phyloP scores from a whole-genome alignment of 2,797 vertebrate genomes.

The Helarctos malayanus region DNA sequence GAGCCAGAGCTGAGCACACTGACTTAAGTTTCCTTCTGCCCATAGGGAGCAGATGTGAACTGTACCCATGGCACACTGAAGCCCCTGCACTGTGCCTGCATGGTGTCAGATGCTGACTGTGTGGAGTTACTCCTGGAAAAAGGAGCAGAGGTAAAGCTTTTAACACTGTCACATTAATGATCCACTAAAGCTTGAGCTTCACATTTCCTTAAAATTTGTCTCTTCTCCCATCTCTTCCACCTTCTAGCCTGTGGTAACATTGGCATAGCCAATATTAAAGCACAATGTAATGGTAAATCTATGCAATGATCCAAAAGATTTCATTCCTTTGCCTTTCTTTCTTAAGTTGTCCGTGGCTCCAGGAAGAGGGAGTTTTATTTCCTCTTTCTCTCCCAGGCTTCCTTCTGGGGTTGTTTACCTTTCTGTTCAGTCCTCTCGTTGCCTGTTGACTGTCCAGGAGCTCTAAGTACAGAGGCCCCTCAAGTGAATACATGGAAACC shows the following conservation, averaged over 20 bases:
- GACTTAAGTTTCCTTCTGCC: not conserved
- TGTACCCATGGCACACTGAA: constrained; percentile 97
- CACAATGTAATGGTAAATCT: not conserved
- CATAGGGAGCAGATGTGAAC: constrained; percentile 97
- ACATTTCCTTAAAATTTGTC: constrained; percentile 32
- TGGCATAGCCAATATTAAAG: not conserved
- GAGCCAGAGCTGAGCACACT: not conserved
- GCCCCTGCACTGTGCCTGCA: constrained; percentile 98
- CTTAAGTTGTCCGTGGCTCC: not conserved
- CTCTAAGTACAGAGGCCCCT: not conserved
- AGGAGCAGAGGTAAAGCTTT: constrained; percentile 94
- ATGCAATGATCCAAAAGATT: not conserved
- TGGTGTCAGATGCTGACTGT: constrained; percentile 98
- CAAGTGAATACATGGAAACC: not conserved
- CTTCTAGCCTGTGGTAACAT: not conserved
- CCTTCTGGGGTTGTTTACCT: not conserved
- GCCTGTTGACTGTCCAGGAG: not conserved
- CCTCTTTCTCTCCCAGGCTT: not conserved
- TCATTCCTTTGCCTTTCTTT: constrained; percentile 10
- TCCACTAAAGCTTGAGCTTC: not conserved
- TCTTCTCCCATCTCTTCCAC: constrained; percentile 1
- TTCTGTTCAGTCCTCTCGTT: not conserved
- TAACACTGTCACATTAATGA: not conserved
- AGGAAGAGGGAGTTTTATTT: constrained; percentile 27
- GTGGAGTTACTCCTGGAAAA: constrained; percentile 98